Evolutionary conservation across 2,113 vertebrate species (phyloP).

Genomic region (Cariama cristata): DNA sequence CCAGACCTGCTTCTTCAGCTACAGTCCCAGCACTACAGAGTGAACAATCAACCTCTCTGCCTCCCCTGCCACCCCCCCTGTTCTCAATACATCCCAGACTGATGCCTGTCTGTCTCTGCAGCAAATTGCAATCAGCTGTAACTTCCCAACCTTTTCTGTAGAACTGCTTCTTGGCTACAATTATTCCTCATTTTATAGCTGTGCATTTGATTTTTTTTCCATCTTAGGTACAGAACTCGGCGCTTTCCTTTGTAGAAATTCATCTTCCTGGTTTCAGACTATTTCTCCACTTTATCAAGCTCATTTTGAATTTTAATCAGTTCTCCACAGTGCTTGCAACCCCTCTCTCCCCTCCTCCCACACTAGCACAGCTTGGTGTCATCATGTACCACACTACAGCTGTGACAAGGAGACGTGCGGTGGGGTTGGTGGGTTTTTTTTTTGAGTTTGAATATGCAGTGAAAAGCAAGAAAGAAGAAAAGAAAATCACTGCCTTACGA

Average conservation of each 20-base stretch:
- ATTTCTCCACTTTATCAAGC: slow-evolving; percentile 51
- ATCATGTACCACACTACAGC: slow-evolving; percentile 50
- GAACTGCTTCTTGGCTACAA: slow-evolving; percentile 24
- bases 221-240: not conserved
- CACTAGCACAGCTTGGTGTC: slow-evolving; percentile 62
- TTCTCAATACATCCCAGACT: not conserved
- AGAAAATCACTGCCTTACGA: slow-evolving; percentile 6
- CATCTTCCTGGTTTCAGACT: slow-evolving; percentile 54
- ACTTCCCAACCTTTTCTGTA: not conserved
- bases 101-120: not conserved
- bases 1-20: not conserved
- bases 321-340: slow-evolving; percentile 13
- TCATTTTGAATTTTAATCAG: slow-evolving; percentile 64
- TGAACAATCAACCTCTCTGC: not conserved
- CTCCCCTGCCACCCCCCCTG: not conserved
- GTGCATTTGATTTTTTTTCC: slow-evolving; percentile 57
- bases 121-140: slow-evolving; percentile 59
- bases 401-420: not conserved
- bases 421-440: not conserved
- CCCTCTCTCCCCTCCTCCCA: slow-evolving; percentile 52
- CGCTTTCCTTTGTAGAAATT: slow-evolving; percentile 16
- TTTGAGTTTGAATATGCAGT: slow-evolving; percentile 14
- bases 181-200: slow-evolving; percentile 51
- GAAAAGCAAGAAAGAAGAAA: slow-evolving; percentile 36
- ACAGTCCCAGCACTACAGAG: not conserved